Conservation (phyloP, 2,888 invertebrate genomes). For the Dolichomitus sp. region DNA sequence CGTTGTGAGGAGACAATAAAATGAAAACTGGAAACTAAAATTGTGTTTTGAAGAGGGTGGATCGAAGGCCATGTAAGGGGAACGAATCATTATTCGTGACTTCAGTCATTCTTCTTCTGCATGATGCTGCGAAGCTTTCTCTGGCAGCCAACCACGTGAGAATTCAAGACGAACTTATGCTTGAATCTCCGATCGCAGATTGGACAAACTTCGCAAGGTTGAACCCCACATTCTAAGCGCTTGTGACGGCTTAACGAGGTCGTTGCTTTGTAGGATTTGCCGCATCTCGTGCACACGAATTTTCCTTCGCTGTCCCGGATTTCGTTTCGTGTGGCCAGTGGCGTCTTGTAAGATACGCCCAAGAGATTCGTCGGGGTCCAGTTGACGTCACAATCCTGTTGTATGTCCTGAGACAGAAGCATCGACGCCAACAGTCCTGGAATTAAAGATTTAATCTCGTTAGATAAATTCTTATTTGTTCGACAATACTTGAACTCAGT, state of each 20-base stretch:
- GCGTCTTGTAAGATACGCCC: constrained; percentile 39
- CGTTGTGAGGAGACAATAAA: background rate
- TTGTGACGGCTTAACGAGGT: constrained; percentile 86
- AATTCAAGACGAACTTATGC: constrained; percentile 85
- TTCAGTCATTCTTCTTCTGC: constrained; percentile 69
- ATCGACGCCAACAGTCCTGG: constrained; percentile 78
- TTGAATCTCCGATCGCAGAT: constrained; percentile 85
- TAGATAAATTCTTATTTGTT: constrained; percentile 34
- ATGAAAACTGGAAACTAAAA: constrained; percentile 17
- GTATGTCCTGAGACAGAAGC: constrained; percentile 74
- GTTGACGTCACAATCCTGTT: constrained; percentile 51
- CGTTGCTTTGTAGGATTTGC: constrained; percentile 84
- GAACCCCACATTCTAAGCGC: constrained; percentile 85
- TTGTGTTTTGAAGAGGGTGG: background rate
- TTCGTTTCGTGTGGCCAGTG: constrained; percentile 24
- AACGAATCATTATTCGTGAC: background rate
- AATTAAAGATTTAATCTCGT: constrained; percentile 69
- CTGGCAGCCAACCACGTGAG: constrained; percentile 81
- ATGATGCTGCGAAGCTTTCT: constrained; percentile 74
- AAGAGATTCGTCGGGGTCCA: constrained; percentile 65
- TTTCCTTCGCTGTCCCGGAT: constrained; percentile 67
- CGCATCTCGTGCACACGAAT: constrained; percentile 83
- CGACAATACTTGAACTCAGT: background rate
- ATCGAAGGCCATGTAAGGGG: background rate
- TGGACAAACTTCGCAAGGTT: constrained; percentile 84